Evolutionary conservation across 2,888 invertebrate species (phyloP), one percentile per base, ranked within the genome.

Genomic region (Oligia strigilis): DNA sequence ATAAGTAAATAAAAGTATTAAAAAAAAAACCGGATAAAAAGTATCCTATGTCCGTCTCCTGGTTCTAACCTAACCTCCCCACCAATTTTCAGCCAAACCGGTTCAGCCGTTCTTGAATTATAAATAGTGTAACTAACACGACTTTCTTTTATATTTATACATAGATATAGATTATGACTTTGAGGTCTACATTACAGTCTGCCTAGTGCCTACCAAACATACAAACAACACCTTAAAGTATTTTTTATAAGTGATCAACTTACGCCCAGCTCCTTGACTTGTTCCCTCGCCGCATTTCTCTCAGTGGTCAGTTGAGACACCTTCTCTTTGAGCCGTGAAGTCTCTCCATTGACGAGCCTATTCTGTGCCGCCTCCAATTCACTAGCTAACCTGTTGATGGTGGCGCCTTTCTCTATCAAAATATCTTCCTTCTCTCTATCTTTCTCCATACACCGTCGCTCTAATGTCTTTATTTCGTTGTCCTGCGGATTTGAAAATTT

Each of bases 321-420:
- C 80, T 96, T 96, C 74, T 97, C 97, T 82, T 95, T 96, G 3
- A 96, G 88, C 8, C 95, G 89, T 0, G 92, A 83, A 0, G 92
- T 85, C 81, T 97, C 97, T 0, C 96, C 96, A 36, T 92, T 95
- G 0, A 95, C 95, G 13, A 97, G 94, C 29, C 97, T 91, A 87
- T 94, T 97, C 73, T 98, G 98, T 0, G 98, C 97, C 11, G 97
- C 97, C 83, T 98, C 97, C 71, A 98, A 88, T 43, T 97, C 98
- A 43, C 95, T 94, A 1, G 97, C 97, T n/a, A 98, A 88, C 69
- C 97, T 96, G 92, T 98, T 98, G 80, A 98, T 98, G 29, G 97
- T 97, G 0, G 97, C 96, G 0, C 97, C 97, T 84, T 98, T 98
- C 66, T 98, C 98, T 71, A 97, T 95, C 67, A 98, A 90, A 83